phyloP scores from a whole-genome alignment of 2,888 invertebrate species.

The Zaprionus obscuricornis region DNA sequence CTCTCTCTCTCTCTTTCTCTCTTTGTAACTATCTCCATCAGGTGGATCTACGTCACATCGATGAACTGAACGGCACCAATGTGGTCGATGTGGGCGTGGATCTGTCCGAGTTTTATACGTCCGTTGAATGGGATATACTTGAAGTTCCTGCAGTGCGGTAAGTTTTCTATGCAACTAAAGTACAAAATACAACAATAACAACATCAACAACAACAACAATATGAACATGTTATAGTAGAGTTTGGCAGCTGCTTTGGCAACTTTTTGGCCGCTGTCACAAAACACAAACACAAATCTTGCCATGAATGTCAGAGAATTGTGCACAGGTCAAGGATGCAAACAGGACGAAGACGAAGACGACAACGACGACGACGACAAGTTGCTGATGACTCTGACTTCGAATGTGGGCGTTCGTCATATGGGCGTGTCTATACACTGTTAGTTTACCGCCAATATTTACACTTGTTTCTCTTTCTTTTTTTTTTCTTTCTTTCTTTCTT shows the following conservation, averaged over 20 bases:
- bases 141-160: conserved; percentile 97
- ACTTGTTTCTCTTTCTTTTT: conserved; percentile 44
- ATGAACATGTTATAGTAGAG: no score
- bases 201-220: conserved; percentile 23
- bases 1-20: background rate
- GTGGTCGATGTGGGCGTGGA: conserved; percentile 97
- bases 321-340: conserved; percentile 67
- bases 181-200: conserved; percentile 10
- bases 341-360: conserved; percentile 29
- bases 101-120: conserved; percentile 98
- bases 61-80: conserved; percentile 94
- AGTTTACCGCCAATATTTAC: conserved; percentile 60
- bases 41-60: conserved; percentile 97
- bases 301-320: conserved; percentile 57
- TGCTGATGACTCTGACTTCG: conserved; percentile 30
- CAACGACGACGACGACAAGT: conserved; percentile 33
- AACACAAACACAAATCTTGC: conserved; percentile 72
- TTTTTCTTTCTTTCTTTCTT: conserved; percentile 34
- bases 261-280: conserved; percentile 72
- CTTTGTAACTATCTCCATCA: conserved; percentile 75
- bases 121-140: conserved; percentile 99
- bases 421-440: conserved; percentile 21
- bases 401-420: conserved; percentile 16
- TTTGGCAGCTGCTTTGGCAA: conserved; percentile 72
- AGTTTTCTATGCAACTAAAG: conserved; percentile 61